phyloP scores from a whole-genome alignment of 1,140 invertebrate genomes.

The Coenobita brevimanus region DNA sequence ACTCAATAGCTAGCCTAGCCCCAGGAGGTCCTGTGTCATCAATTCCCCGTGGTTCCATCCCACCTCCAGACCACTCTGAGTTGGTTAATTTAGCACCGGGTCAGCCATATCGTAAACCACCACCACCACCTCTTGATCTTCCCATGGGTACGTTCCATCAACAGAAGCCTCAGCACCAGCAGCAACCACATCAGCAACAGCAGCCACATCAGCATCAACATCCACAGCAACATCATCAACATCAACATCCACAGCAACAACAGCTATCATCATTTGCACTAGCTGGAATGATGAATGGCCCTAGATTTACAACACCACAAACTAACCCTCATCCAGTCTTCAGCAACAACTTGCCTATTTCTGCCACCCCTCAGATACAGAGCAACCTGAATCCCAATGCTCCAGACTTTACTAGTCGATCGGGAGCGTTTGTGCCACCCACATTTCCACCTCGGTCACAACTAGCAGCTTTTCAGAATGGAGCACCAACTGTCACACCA shows the following conservation, averaged over 20 bases:
- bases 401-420: constrained; percentile 68
- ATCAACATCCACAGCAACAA: constrained; percentile 60
- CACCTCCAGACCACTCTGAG: constrained; percentile 44
- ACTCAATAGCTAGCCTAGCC: constrained; percentile 62
- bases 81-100: constrained; percentile 59
- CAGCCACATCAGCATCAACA: constrained; percentile 55
- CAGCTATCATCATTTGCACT: constrained; percentile 54
- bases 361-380: constrained; percentile 67
- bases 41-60: constrained; percentile 42
- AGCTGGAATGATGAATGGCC: constrained; percentile 66
- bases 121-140: constrained; percentile 47
- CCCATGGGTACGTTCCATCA: constrained; percentile 60
- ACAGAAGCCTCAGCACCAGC: constrained; percentile 46
- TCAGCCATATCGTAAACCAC: constrained; percentile 60
- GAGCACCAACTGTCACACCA: constrained; percentile 56
- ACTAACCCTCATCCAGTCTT: constrained; percentile 69
- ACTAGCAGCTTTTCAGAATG: constrained; percentile 65
- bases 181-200: constrained; percentile 42
- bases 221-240: constrained; percentile 60
- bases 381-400: constrained; percentile 69
- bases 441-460: constrained; percentile 65
- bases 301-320: constrained; percentile 68
- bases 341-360: constrained; percentile 68
- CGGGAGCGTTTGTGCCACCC: constrained; percentile 60
- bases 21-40: constrained; percentile 66